Evolutionary conservation across 2,113 vertebrate genomes (phyloP).

Genomic region (Macquaria australasica): DNA sequence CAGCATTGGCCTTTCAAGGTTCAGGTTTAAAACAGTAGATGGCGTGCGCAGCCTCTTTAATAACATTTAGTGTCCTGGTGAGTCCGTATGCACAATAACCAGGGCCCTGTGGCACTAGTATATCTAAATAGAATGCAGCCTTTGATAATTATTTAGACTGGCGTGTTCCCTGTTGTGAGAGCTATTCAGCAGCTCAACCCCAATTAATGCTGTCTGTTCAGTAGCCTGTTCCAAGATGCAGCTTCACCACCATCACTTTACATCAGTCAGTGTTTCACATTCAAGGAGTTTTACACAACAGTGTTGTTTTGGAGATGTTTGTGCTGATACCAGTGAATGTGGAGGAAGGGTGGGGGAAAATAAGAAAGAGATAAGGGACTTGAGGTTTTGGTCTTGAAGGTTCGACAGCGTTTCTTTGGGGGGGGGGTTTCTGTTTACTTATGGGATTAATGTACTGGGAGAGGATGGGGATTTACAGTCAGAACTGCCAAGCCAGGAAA

Average conservation of each 20-base stretch:
- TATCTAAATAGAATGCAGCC: background rate
- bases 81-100: background rate
- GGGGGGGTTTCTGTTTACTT: slow-evolving; percentile 59
- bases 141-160: background rate
- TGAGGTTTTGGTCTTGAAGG: background rate
- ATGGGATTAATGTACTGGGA: slow-evolving; percentile 56
- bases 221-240: background rate
- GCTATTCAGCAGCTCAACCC: background rate
- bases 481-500: slow-evolving; percentile 60
- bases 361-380: slow-evolving; percentile 61
- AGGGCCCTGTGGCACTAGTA: background rate
- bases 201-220: background rate
- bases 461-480: slow-evolving; percentile 60
- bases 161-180: background rate
- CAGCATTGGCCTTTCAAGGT: too few species aligned
- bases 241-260: background rate
- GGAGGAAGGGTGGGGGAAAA: slow-evolving; percentile 63
- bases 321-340: slow-evolving; percentile 53
- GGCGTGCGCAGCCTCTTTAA: too few species aligned
- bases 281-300: background rate
- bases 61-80: background rate
- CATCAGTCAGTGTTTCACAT: background rate
- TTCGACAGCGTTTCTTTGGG: slow-evolving; percentile 24
- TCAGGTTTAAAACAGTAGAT: too few species aligned
- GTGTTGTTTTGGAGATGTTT: slow-evolving; percentile 58